Evolutionary conservation across 2,888 invertebrate species (phyloP).

Genomic region (Xestia c-nigrum): DNA sequence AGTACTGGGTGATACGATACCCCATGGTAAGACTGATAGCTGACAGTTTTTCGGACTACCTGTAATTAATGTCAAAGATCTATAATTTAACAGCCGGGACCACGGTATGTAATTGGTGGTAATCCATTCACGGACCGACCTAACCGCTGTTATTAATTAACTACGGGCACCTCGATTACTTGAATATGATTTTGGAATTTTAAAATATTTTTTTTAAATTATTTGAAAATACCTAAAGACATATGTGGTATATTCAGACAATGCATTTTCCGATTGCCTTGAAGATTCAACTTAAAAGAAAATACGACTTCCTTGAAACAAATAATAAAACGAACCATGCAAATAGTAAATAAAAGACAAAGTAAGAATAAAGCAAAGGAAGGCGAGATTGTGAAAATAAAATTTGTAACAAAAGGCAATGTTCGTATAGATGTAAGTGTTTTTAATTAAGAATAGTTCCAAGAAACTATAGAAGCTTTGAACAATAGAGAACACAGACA

Average conservation of each 20-base stretch:
- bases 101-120: no score
- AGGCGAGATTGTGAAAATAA: slow-evolving; percentile 14
- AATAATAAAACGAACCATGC: neutral
- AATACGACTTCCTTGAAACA: neutral
- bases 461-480: neutral
- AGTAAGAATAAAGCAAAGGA: slow-evolving; percentile 2
- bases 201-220: neutral
- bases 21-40: no score
- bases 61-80: no score
- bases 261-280: neutral
- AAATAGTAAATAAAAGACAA: slow-evolving; percentile 9
- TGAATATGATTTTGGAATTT: no score
- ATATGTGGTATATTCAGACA: neutral
- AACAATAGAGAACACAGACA: slow-evolving; percentile 8
- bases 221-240: neutral
- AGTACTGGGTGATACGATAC: no score
- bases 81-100: no score
- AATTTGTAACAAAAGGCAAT: slow-evolving; percentile 6
- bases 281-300: neutral
- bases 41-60: no score
- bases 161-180: no score
- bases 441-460: slow-evolving; percentile 41
- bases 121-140: no score
- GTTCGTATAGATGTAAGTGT: slow-evolving; percentile 12
- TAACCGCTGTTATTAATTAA: no score